Evolutionary conservation across 2,888 invertebrate genomes (phyloP).

Genomic region (Eristalinus aeneus): DNA sequence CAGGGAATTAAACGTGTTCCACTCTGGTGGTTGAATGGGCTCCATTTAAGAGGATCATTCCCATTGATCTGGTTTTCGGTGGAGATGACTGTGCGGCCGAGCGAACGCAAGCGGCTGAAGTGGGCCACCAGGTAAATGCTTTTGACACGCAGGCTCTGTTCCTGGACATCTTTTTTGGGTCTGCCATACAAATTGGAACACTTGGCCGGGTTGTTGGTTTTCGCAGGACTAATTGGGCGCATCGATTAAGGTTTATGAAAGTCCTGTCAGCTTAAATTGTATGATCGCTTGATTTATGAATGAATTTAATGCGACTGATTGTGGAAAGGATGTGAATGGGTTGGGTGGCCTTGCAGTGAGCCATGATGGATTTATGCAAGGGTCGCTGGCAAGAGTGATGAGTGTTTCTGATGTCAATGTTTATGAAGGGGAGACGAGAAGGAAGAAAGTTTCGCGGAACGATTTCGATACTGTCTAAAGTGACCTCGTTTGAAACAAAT

Average conservation of each 20-base stretch:
- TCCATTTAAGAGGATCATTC: slow-evolving; percentile 2
- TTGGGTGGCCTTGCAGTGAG: background rate
- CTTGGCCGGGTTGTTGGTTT: background rate
- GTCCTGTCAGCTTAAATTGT: background rate
- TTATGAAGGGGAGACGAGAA: too few relatives aligned
- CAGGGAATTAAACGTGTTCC: slow-evolving; percentile 1
- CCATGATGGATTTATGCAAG: background rate
- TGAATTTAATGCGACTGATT: background rate
- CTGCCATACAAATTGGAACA: background rate
- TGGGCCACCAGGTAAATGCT: slow-evolving; percentile 6
- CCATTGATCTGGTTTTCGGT: background rate
- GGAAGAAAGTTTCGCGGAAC: too few relatives aligned
- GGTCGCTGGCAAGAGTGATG: background rate
- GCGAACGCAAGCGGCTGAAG: background rate
- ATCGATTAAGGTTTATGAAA: slow-evolving; percentile 8
- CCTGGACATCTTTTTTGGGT: background rate
- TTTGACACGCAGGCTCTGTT: background rate
- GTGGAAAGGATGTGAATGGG: background rate
- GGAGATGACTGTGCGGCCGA: background rate
- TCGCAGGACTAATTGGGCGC: background rate
- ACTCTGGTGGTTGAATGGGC: slow-evolving; percentile 1
- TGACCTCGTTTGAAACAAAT: too few relatives aligned
- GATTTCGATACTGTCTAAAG: too few relatives aligned
- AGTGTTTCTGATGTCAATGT: too few relatives aligned
- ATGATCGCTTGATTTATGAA: background rate